These are phyloP conservation scores for Glareola pratincola DNA, from an alignment of 2,113 vertebrate species.

Conservation along the genomic window DNA sequence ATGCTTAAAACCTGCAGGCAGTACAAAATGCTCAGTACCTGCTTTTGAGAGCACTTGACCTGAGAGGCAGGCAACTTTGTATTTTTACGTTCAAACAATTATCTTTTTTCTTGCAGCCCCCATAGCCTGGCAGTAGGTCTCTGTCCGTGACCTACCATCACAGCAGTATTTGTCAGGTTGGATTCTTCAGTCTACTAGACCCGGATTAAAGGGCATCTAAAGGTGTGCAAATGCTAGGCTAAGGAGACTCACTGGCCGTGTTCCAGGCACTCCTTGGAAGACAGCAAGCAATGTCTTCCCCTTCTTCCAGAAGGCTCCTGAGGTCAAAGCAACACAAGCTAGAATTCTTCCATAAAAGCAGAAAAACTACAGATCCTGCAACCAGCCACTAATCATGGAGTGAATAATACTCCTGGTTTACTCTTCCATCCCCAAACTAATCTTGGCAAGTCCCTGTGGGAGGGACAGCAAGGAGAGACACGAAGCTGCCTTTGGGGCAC, in stretches of 20 bases:
- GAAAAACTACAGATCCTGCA: background rate
- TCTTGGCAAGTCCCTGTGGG: background rate
- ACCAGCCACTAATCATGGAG: background rate
- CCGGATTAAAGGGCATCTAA: background rate
- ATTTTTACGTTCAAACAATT: background rate
- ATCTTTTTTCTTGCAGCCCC: background rate
- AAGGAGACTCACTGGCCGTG: background rate
- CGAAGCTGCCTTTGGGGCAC: background rate
- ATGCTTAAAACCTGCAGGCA: background rate
- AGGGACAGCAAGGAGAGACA: background rate
- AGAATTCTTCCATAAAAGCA: background rate
- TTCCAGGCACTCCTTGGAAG: background rate
- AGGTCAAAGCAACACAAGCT: background rate
- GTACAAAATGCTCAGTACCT: background rate
- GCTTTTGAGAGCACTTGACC: background rate
- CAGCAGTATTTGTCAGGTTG: background rate
- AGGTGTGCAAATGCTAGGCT: background rate
- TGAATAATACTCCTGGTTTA: background rate
- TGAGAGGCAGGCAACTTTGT: background rate
- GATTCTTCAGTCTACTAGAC: background rate
- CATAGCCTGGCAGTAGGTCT: background rate
- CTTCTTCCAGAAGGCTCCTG: background rate
- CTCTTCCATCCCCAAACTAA: background rate
- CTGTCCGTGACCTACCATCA: background rate
- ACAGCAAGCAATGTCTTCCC: background rate